A percentile compares a stretch with the other conserved stretches of the same genome.
Conservation (phyloP, 1,140 invertebrate genomes). For the Neoseiulus cucumeris region DNA sequence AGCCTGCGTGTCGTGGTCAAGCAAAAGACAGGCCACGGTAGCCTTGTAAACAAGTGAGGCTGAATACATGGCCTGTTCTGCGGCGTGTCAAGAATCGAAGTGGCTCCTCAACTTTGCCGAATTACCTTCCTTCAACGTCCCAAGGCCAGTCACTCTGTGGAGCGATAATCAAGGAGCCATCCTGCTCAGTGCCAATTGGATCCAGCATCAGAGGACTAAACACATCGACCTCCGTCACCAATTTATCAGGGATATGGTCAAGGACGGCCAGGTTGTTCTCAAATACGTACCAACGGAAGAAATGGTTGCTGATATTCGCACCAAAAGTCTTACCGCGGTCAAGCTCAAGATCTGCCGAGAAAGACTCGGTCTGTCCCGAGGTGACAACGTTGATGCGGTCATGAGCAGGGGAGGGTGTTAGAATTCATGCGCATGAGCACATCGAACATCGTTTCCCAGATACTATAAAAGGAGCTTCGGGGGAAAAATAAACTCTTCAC, state of each 20-base stretch:
- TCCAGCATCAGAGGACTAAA: constrained; percentile 26
- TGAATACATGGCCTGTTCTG: constrained; percentile 22
- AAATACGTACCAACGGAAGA: not conserved
- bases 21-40: constrained; percentile 30
- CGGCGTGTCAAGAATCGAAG: not conserved
- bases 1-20: constrained; percentile 30
- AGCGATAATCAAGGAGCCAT: constrained; percentile 27
- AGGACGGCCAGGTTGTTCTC: constrained; percentile 12
- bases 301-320: constrained; percentile 7
- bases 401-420: no score
- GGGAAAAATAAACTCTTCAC: no score
- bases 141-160: no score
- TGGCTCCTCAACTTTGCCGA: no score
- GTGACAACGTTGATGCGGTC: no score
- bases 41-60: constrained; percentile 30
- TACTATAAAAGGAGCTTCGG: no score
- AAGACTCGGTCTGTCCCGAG: no score
- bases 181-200: constrained; percentile 26
- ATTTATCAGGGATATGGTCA: constrained; percentile 19
- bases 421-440: no score
- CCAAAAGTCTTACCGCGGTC: not conserved
- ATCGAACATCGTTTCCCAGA: no score
- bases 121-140: no score
- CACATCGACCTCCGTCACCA: constrained; percentile 27
- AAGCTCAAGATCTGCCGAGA: no score